Conservation (phyloP, 2,797 vertebrate species). For the Naso thynnoides region DNA sequence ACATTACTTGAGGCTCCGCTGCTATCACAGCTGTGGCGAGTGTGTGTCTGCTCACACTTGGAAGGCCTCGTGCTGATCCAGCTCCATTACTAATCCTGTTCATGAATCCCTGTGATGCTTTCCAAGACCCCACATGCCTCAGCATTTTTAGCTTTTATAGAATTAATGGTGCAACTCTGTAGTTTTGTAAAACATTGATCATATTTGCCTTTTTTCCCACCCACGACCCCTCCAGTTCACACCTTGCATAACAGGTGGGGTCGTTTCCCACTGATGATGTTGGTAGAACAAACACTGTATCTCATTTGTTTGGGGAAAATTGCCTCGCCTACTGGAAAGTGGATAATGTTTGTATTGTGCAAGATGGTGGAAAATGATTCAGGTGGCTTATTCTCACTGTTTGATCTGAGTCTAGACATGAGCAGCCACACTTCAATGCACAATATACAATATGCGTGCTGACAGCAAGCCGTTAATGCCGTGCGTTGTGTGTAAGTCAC, state of each 20-base stretch:
- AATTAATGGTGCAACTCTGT: neutral
- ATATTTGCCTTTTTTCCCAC: neutral
- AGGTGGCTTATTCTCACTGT: conserved; percentile 57
- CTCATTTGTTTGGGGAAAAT: conserved; percentile 55
- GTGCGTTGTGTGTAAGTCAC: neutral
- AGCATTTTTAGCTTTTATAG: neutral
- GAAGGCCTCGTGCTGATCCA: conserved; percentile 36
- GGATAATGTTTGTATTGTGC: conserved; percentile 57
- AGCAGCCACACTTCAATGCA: conserved; percentile 11
- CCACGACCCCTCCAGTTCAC: neutral
- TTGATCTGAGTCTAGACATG: conserved; percentile 45
- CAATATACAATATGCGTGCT: neutral
- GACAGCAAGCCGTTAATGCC: conserved; percentile 2
- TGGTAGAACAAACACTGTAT: conserved; percentile 54
- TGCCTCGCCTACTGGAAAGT: conserved; percentile 51
- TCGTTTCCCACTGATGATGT: conserved; percentile 37
- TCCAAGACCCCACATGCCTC: conserved; percentile 18
- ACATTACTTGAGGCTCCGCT: conserved; percentile 11
- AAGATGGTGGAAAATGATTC: conserved; percentile 19
- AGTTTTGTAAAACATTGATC: neutral
- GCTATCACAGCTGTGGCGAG: conserved; percentile 38
- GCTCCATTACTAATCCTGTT: conserved; percentile 16
- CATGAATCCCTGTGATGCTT: conserved; percentile 25
- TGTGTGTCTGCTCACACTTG: conserved; percentile 13
- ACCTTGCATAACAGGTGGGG: conserved; percentile 46